A percentile compares a stretch with the other conserved stretches of the same genome.
Evolutionary conservation across 2,888 invertebrate genomes (phyloP).

Genomic region (Athalia cordata): DNA sequence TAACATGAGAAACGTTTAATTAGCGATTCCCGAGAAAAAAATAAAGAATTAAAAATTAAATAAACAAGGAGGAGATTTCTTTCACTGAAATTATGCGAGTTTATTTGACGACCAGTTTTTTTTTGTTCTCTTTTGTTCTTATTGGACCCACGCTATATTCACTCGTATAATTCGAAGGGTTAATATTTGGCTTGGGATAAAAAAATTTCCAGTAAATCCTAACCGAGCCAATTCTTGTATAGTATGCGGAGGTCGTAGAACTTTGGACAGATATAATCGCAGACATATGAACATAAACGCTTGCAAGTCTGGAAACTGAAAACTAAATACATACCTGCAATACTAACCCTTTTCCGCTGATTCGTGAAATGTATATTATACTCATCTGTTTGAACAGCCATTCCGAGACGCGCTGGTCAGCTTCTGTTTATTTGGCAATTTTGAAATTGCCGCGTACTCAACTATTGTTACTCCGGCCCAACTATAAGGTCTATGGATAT

Average conservation of each 20-base stretch:
- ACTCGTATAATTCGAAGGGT: too few relatives aligned
- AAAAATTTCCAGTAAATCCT: too few relatives aligned
- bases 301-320: slow-evolving; percentile 39
- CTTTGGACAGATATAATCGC: too few relatives aligned
- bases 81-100: too few relatives aligned
- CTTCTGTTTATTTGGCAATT: slow-evolving; percentile 36
- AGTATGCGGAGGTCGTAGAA: too few relatives aligned
- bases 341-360: slow-evolving; percentile 28
- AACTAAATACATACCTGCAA: slow-evolving; percentile 38
- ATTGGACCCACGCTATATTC: too few relatives aligned
- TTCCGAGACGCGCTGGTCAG: slow-evolving; percentile 11
- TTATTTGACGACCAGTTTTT: too few relatives aligned
- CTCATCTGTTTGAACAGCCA: slow-evolving; percentile 28
- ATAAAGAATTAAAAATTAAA: not conserved
- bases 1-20: slow-evolving; percentile 18
- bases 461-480: not conserved
- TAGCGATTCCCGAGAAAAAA: not conserved
- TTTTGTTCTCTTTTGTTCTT: too few relatives aligned
- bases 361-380: slow-evolving; percentile 25
- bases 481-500: not conserved
- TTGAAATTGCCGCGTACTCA: slow-evolving; percentile 38
- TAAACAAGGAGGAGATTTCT: not conserved
- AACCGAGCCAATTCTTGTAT: too few relatives aligned
- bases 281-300: slow-evolving; percentile 6
- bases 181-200: too few relatives aligned